phyloP scores from a whole-genome alignment of 2,797 vertebrate genomes.

The Lepus oiostolus region DNA sequence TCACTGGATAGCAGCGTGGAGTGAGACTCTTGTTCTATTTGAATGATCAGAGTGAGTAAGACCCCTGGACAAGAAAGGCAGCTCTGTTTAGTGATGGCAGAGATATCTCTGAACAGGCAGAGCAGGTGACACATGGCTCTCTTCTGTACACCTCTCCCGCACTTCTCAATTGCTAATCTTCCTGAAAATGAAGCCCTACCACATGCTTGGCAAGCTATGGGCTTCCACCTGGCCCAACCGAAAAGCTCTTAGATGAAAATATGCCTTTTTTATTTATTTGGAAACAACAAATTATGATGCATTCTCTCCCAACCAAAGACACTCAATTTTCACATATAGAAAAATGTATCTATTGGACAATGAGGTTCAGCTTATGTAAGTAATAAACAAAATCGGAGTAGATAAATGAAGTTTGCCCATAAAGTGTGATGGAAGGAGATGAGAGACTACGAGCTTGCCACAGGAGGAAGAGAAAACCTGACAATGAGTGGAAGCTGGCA shows the following conservation, averaged over 20 bases:
- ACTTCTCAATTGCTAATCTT: neutral
- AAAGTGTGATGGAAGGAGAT: neutral
- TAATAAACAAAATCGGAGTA: neutral
- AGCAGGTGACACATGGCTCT: neutral
- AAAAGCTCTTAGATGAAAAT: neutral
- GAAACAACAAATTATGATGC: neutral
- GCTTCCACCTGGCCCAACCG: neutral
- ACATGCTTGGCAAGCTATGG: neutral
- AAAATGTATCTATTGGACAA: neutral
- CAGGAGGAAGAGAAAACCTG: neutral
- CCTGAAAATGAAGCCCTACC: neutral
- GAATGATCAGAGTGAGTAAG: neutral
- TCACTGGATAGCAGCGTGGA: neutral
- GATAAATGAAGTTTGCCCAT: neutral
- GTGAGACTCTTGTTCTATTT: neutral
- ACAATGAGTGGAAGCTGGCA: neutral
- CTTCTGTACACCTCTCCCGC: neutral
- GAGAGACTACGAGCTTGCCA: neutral
- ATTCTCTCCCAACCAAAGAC: neutral
- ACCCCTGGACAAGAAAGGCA: neutral
- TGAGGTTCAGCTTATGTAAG: neutral
- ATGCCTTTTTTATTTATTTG: neutral
- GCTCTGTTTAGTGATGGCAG: neutral
- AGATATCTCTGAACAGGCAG: neutral
- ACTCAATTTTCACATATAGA: neutral